Base-by-base conservation (phyloP, 1,140 invertebrate species). In the Cydia fagiglandana region DNA sequence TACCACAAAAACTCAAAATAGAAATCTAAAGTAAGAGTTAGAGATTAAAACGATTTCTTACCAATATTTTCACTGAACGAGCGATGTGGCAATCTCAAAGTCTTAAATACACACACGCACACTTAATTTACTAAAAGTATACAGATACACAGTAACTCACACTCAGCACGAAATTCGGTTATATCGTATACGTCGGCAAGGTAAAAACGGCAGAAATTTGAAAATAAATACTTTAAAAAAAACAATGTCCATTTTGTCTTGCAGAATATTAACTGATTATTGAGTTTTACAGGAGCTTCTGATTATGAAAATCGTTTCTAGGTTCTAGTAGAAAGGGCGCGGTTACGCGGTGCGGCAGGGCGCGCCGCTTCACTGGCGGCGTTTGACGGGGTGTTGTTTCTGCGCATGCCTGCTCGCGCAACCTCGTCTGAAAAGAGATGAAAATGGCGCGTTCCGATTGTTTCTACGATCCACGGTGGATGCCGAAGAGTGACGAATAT, bases 371-470 rank as follows among this genome's bases (percentile, higher is more conserved):
- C 80, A 87, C 90, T 89, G 87, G 82, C 81, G 80, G 78, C 77
- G 76, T 88, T 86, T 90, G 87, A 86, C 81, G 80, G 75, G 79
- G 80, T 20, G 77, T 13, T 20, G 73, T 47, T 82, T 84, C 82
- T 91, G 90, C 90, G 88, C 90, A 91, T 89, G 87, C 79, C 78
- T 83, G 80, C 75, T 81, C 88, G 87, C 87, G 88, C 87, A 90
- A 79, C 83, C 81, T 87, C 87, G 81, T 73, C 77, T 79, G 78
- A 80, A 83, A 79, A 80, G 79, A 78, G 84, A 84, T 77, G 81
- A 82, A 85, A 85, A 79, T 78, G 79, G 75, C 77, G 79, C 73
- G 75, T 45, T 73, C 81, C 84, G 85, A 82, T 73, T 66, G 47
- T 30, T 12, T 10, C 75, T 24, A 68, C 41, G 50, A 68, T 79